These are phyloP conservation scores for Nettapus auritus DNA, from an alignment of 2,113 vertebrate genomes.

Conservation along the genomic window DNA sequence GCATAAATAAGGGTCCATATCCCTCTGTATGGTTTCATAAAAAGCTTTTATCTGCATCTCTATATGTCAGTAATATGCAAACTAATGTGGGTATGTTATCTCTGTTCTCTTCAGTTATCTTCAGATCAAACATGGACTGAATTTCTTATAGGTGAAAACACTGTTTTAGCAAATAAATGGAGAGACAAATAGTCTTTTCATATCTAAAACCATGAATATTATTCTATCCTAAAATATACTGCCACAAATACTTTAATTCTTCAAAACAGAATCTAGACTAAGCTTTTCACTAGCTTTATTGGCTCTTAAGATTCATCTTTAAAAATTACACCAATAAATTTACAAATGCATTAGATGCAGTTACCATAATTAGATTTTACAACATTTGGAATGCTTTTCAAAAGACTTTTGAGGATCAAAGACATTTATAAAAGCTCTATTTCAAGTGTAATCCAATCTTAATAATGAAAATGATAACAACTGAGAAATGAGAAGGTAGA, in stretches of 20 bases:
- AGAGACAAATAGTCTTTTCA: background rate
- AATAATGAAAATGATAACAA: background rate
- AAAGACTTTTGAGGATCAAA: background rate
- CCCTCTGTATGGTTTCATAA: background rate
- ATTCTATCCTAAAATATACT: background rate
- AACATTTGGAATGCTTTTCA: background rate
- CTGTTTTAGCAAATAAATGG: background rate
- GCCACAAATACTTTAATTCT: background rate
- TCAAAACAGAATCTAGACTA: background rate
- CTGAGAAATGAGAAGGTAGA: background rate
- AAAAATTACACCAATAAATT: background rate
- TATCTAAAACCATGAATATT: background rate
- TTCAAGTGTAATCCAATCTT: background rate
- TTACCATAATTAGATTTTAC: background rate
- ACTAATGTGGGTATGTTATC: background rate
- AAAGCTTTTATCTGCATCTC: background rate
- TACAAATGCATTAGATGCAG: background rate
- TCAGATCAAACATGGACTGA: background rate
- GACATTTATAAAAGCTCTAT: background rate
- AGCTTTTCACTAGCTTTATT: background rate
- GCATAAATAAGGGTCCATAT: background rate
- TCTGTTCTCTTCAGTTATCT: background rate
- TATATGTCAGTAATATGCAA: background rate
- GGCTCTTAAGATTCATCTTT: background rate
- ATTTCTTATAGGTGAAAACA: background rate